phyloP scores from a whole-genome alignment of 2,888 invertebrate species.

The Drosophila vallismaia region DNA sequence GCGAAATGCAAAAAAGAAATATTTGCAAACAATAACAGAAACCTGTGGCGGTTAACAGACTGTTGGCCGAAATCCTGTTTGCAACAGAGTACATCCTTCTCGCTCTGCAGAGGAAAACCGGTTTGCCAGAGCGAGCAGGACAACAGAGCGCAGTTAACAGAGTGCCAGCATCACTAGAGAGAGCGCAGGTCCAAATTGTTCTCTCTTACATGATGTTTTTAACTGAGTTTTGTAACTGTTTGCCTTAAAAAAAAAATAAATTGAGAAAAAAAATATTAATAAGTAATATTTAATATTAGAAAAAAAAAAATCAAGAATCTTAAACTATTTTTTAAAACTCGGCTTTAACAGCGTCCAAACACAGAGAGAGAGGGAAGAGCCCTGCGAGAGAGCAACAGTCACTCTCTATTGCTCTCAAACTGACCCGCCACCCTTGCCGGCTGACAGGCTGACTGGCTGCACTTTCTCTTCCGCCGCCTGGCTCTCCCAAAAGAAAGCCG shows the following conservation, averaged over 20 bases:
- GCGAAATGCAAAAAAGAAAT: background rate
- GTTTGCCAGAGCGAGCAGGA: constrained; percentile 21
- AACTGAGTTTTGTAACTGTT: background rate
- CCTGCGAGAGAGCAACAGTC: too few relatives aligned
- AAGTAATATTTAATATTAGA: background rate
- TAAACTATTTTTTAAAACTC: background rate
- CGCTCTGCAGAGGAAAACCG: constrained; percentile 27
- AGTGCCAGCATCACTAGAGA: constrained; percentile 7
- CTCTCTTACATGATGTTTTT: background rate
- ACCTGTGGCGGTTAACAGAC: constrained; percentile 71
- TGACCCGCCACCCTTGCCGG: too few relatives aligned
- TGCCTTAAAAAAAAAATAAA: background rate
- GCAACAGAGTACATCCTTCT: constrained; percentile 11
- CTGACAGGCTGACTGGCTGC: too few relatives aligned
- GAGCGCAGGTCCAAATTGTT: constrained; percentile 1
- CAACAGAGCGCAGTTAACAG: constrained; percentile 18
- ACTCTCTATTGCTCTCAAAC: too few relatives aligned
- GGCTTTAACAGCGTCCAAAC: background rate
- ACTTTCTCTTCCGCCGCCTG: too few relatives aligned
- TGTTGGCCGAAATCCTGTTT: constrained; percentile 41
- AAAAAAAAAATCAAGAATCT: too few relatives aligned
- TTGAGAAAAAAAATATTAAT: background rate
- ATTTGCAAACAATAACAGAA: constrained; percentile 53
- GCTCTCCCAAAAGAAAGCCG: too few relatives aligned
- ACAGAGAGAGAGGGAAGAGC: background rate